Percentiles rank a stretch among this genome's conserved stretches.
Conservation (phyloP, 2,797 vertebrate species). For the Pitangus sulphuratus region DNA sequence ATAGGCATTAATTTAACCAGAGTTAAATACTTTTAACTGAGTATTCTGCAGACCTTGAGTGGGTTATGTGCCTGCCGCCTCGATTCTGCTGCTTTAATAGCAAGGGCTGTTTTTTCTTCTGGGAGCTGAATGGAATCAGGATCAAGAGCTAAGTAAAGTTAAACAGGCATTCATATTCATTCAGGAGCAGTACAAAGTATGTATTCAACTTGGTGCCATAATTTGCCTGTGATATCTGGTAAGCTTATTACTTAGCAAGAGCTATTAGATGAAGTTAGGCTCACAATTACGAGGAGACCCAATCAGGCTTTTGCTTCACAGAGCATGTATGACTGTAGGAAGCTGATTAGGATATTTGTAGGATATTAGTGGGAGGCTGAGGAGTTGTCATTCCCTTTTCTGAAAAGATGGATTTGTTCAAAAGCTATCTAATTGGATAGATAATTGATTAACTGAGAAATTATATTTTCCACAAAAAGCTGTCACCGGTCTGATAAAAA, state of each 20-base stretch:
- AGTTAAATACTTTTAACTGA: slow-evolving; percentile 28
- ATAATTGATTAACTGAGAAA: slow-evolving; percentile 72
- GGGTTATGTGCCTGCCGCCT: background rate
- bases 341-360: slow-evolving; percentile 69
- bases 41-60: slow-evolving; percentile 20
- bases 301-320: slow-evolving; percentile 45
- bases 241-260: slow-evolving; percentile 59
- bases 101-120: slow-evolving; percentile 48
- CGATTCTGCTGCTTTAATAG: slow-evolving; percentile 23
- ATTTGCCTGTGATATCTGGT: slow-evolving; percentile 48
- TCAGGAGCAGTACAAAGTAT: slow-evolving; percentile 46
- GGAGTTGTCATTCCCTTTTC: slow-evolving; percentile 25
- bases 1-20: background rate
- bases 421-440: slow-evolving; percentile 50
- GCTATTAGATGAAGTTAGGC: slow-evolving; percentile 59
- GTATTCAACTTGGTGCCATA: slow-evolving; percentile 49
- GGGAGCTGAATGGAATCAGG: slow-evolving; percentile 56
- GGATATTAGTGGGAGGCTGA: slow-evolving; percentile 47
- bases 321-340: slow-evolving; percentile 33
- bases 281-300: slow-evolving; percentile 44
- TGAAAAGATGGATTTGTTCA: slow-evolving; percentile 34
- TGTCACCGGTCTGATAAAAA: slow-evolving; percentile 59
- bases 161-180: slow-evolving; percentile 59
- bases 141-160: slow-evolving; percentile 60
- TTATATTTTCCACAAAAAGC: slow-evolving; percentile 60